Evolutionary conservation across 2,113 vertebrate species (phyloP).

Genomic region (Vombatus ursinus): DNA sequence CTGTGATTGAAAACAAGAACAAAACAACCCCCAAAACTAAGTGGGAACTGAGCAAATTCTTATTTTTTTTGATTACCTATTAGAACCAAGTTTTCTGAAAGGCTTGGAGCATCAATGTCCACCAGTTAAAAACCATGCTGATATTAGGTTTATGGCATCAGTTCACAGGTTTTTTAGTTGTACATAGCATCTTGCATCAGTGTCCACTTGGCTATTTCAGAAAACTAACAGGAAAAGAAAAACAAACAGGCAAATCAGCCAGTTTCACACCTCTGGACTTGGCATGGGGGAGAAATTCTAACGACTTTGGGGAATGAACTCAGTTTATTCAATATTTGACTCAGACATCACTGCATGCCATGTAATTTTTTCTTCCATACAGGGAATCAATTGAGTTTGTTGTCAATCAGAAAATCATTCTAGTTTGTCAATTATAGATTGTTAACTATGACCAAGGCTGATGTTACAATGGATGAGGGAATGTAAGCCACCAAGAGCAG

Average conservation of each 20-base stretch:
- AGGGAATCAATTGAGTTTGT: slow-evolving; percentile 6
- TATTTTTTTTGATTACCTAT: not conserved
- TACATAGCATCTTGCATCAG: not conserved
- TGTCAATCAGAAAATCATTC: not conserved
- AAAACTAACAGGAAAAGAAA: not conserved
- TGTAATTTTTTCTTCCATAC: not conserved
- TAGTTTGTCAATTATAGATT: slow-evolving; percentile 1
- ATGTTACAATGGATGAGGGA: not conserved
- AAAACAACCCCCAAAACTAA: not conserved
- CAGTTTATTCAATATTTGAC: not conserved
- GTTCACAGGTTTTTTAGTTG: not conserved
- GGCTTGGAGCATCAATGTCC: not conserved
- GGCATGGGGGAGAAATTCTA: not conserved
- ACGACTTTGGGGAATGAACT: not conserved
- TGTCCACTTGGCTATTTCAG: not conserved
- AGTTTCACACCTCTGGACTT: not conserved
- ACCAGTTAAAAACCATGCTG: slow-evolving; percentile 24
- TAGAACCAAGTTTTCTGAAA: slow-evolving; percentile 23
- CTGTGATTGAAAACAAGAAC: not conserved
- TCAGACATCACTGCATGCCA: not conserved
- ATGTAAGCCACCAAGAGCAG: not conserved
- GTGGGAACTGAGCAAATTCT: not conserved
- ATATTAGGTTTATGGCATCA: not conserved
- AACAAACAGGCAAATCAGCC: not conserved
- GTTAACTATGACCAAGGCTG: not conserved